Conservation (phyloP, 2,113 vertebrate species). For the Vulpes lagopus region DNA sequence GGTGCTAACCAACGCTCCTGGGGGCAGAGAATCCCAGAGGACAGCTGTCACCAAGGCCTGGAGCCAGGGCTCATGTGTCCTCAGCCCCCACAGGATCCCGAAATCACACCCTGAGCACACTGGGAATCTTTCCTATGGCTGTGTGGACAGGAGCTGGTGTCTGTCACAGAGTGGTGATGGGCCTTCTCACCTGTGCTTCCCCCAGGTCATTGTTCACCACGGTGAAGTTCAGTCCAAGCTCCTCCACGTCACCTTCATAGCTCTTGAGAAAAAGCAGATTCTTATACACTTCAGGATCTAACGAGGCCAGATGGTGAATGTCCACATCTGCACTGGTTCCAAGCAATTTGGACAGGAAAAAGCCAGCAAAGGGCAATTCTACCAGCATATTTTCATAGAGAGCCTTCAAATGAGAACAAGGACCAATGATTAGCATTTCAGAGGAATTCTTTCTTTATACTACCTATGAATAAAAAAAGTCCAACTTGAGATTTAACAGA, state of each 20-base stretch:
- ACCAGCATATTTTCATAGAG: slow-evolving; percentile 99
- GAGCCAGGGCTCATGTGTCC: background rate
- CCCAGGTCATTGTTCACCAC: slow-evolving; percentile 99
- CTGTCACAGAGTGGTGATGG: slow-evolving; percentile 82
- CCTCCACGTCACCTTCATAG: slow-evolving; percentile 97
- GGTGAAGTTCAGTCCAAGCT: slow-evolving; percentile 98
- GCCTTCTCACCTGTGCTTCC: slow-evolving; percentile 94
- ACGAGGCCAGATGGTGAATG: slow-evolving; percentile 97
- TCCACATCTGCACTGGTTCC: slow-evolving; percentile 98
- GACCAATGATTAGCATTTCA: rapidly evolving
- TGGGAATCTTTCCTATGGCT: slow-evolving; percentile 76
- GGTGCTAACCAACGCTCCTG: background rate
- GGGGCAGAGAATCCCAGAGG: background rate
- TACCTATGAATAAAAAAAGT: background rate
- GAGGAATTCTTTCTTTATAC: rapidly evolving
- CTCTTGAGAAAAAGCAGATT: slow-evolving; percentile 99
- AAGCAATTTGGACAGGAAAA: slow-evolving; percentile 98
- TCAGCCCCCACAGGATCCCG: background rate
- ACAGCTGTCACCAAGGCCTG: background rate
- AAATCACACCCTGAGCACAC: background rate
- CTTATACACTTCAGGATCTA: slow-evolving; percentile 98
- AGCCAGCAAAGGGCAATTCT: slow-evolving; percentile 97
- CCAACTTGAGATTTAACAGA: background rate
- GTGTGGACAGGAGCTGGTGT: slow-evolving; percentile 70
- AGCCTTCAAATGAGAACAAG: slow-evolving; percentile 88